Evolutionary conservation across 2,888 invertebrate genomes (phyloP).

Genomic region (Oxytorus armatus): DNA sequence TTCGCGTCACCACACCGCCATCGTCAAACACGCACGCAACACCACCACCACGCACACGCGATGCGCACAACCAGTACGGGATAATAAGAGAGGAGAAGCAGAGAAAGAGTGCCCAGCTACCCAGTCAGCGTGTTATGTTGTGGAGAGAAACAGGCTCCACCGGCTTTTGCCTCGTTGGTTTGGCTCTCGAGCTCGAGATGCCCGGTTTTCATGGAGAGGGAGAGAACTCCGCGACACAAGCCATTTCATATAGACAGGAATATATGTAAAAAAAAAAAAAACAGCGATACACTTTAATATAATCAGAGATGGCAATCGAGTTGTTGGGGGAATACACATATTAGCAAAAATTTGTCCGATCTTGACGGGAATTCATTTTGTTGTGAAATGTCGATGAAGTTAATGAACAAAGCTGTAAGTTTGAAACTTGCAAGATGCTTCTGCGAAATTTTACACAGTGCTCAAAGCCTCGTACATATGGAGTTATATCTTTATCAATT

Average conservation of each 20-base stretch:
- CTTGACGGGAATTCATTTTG: too few relatives aligned
- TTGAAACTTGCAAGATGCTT: too few relatives aligned
- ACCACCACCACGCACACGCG: not conserved
- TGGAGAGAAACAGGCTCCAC: slow-evolving; percentile 66
- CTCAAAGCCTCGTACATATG: too few relatives aligned
- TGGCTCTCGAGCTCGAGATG: slow-evolving; percentile 5
- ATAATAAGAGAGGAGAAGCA: slow-evolving; percentile 1
- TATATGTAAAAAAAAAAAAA: not conserved
- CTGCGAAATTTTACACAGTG: too few relatives aligned
- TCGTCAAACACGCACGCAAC: not conserved
- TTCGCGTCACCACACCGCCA: not conserved
- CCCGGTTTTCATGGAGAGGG: slow-evolving; percentile 34
- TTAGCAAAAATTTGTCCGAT: not conserved
- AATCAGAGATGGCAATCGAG: too few relatives aligned
- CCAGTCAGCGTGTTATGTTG: slow-evolving; percentile 60
- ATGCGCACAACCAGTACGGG: not conserved
- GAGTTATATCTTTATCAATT: too few relatives aligned
- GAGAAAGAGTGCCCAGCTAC: slow-evolving; percentile 70
- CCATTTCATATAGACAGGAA: not conserved
- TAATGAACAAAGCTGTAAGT: too few relatives aligned
- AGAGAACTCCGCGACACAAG: slow-evolving; percentile 25
- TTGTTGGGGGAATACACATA: too few relatives aligned
- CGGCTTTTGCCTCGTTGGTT: slow-evolving; percentile 61
- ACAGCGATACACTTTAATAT: too few relatives aligned
- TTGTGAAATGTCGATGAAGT: too few relatives aligned